Base-by-base conservation (phyloP, 2,113 vertebrate genomes). In the Aspiorhynchus laticeps region DNA sequence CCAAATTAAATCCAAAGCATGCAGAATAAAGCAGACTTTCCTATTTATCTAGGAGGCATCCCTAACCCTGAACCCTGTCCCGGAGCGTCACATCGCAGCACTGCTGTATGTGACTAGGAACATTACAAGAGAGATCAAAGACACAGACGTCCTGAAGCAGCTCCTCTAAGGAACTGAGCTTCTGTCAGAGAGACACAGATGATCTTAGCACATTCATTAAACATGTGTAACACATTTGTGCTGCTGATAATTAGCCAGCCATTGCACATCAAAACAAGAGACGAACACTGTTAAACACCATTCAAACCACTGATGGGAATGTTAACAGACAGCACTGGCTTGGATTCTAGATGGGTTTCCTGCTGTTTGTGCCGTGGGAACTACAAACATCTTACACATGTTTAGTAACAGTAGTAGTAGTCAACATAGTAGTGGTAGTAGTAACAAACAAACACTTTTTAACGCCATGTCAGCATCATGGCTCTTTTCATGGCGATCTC, bases 171-270 rank as follows among this genome's bases (percentile, higher is more conserved):
- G 33, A 80, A 26, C 21, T 38, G 36, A 14, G 9, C 61, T 67
- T 81, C 79, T 63, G 53, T 81, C 79, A 65, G 31, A 63, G 28
- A 63, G 1, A 51, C 3, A 26, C 63, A n/a, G 41, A 69, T 24
- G 43, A 51, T 51, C 63, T 31, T 41, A 69, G 28, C 10, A 10
- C 41, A 33, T 12, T 67, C 41, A 51, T 48, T 43, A 83, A 61
- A 80, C 79, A 63, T 31, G 5, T 31, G 59, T 28, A 31, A 71
- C 61, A 24, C 80, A 71, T 28, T 69, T 51, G 63, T 83, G 80
- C 26, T 71, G 80, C 3, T 71, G 41, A 46, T 36, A 67, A 83
- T 71, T 51, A 83, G 28, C 41, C 28, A 48, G 46, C 6, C 63
- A 71, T 51, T 5, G 24, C 28, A 24, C 63, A 36, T 51, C 80